A percentile compares a stretch with the other conserved stretches of the same genome.
phyloP scores from a whole-genome alignment of 2,113 vertebrate species.

The Eira barbara region DNA sequence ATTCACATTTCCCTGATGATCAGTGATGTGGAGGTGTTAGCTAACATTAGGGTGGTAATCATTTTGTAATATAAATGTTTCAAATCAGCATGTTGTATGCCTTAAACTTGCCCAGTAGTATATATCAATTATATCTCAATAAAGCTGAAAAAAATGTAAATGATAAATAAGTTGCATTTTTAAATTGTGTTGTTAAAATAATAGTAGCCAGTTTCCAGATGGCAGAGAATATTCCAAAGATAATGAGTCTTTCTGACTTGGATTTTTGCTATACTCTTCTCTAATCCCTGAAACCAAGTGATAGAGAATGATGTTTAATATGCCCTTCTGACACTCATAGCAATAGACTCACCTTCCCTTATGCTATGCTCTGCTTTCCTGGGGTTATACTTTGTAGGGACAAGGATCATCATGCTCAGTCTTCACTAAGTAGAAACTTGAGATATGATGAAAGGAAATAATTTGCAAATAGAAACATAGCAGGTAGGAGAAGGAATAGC shows the following conservation, averaged over 20 bases:
- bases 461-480: not conserved
- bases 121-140: not conserved
- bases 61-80: not conserved
- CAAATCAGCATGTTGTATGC: not conserved
- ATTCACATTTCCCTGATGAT: not conserved
- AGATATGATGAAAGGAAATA: not conserved
- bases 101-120: not conserved
- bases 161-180: not conserved
- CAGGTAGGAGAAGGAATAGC: not conserved
- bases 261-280: not conserved
- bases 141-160: not conserved
- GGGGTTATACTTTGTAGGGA: not conserved
- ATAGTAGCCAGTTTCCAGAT: not conserved
- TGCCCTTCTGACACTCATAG: not conserved
- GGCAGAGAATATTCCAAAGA: not conserved
- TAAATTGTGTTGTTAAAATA: conserved; percentile 3
- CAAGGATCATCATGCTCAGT: not conserved
- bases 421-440: not conserved
- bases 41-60: not conserved
- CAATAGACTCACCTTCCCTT: not conserved
- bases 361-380: not conserved
- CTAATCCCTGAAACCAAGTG: not conserved
- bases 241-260: not conserved
- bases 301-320: not conserved
- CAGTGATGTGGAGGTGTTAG: not conserved